Percentiles rank a stretch among this genome's conserved stretches.
Evolutionary conservation across 2,113 vertebrate species (phyloP).

Genomic region (Charadrius vociferus): DNA sequence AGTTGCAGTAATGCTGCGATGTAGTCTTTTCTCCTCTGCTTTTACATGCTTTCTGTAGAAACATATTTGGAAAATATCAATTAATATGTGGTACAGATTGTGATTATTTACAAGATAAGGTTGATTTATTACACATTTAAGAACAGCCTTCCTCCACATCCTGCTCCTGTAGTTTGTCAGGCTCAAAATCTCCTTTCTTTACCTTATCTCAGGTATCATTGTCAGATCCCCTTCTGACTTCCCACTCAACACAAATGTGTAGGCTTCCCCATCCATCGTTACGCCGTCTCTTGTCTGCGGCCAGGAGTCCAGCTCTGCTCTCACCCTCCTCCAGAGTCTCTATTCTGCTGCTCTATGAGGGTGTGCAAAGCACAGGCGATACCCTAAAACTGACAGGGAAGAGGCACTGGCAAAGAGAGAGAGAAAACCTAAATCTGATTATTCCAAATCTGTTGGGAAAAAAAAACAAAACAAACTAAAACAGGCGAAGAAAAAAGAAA

Average conservation of each 20-base stretch:
- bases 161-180: background rate
- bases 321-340: background rate
- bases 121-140: background rate
- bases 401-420: background rate
- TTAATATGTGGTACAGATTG: background rate
- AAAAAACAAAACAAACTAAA: too few species aligned
- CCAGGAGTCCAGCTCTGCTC: background rate
- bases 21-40: background rate
- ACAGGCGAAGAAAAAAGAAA: background rate
- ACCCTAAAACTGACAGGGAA: background rate
- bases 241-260: background rate
- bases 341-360: fast-evolving
- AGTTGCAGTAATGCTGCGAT: background rate
- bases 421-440: background rate
- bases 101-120: background rate
- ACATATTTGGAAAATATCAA: background rate
- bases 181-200: background rate
- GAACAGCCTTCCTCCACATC: background rate
- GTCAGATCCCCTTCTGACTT: background rate
- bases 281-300: background rate
- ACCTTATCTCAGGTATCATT: background rate
- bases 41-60: background rate
- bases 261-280: background rate
- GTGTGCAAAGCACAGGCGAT: background rate
- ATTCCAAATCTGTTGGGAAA: background rate